A percentile compares a stretch with the other conserved stretches of the same genome.
phyloP scores from a whole-genome alignment of 2,113 vertebrate species.

The Strix uralensis region DNA sequence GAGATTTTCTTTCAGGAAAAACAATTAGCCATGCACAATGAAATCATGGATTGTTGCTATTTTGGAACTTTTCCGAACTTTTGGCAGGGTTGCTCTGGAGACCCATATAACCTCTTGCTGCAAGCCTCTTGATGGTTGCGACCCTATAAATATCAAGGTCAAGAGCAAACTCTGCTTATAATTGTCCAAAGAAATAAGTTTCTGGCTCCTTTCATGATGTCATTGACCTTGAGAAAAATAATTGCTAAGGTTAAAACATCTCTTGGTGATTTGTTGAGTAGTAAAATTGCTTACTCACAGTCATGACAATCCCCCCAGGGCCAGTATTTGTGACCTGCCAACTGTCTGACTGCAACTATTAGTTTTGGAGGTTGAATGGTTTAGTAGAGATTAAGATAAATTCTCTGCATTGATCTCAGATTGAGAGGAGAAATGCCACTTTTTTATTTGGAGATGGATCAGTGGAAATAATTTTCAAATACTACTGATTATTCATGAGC shows the following conservation, averaged over 20 bases:
- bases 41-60: neutral
- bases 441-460: neutral
- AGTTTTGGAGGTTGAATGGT: neutral
- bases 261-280: neutral
- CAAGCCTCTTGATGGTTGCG: neutral
- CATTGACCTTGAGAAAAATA: neutral
- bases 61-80: neutral
- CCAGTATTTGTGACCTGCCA: neutral
- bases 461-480: neutral
- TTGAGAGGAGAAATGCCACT: neutral
- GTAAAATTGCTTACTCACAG: neutral
- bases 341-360: neutral
- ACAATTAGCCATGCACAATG: neutral
- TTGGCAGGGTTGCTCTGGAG: neutral
- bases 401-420: neutral
- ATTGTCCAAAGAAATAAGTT: neutral
- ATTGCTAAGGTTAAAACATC: neutral
- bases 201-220: conserved; percentile 18
- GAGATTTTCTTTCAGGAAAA: conserved; percentile 33
- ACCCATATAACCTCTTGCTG: neutral
- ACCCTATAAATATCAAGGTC: conserved; percentile 21
- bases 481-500: neutral
- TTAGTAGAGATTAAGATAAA: neutral
- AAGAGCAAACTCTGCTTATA: conserved; percentile 5
- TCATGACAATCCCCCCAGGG: neutral